Evolutionary conservation across 2,113 vertebrate species (phyloP), one percentile per base, ranked within the genome.

Genomic region (Barbus barbus): DNA sequence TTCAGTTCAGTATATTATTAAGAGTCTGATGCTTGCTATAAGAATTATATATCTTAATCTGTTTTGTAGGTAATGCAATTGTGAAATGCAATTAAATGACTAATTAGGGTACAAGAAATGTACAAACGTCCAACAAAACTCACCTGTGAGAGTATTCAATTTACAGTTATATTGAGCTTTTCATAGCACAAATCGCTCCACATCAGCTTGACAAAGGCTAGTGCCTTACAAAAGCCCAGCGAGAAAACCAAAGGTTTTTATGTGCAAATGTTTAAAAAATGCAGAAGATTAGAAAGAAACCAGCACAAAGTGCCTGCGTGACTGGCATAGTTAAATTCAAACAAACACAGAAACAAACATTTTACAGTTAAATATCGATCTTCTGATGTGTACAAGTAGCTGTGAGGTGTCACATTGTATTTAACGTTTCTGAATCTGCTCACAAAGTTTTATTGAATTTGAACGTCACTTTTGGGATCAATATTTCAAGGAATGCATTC

Each of bases 371-470:
- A 2, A 36, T 11, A 67, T 9, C 13, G 0, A 22, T 71, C 69
- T 14, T 63, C 26, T 24, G 24, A 28, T 28, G n/a, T 28, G 60
- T 63, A 6, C 26, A 5, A 6, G 22, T 44, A 3, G 11, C 36
- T n/a, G 69, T 3, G 33, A 38, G 22, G 69, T 72, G 69, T 44
- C 38, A 72, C 38, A 9, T 3, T 24, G 22, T 14, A 3, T 72
- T 44, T 44, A 24, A n/a, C 5, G 36, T 44, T 33, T 33, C 4
- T 33, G 4, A 33, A 33, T 24, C 38, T 44, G 9, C 65, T 4
- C n/a, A 67, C 65, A 73, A 73, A 24, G 38, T 36, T 36, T 24
- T 44, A 72, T 44, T 72, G 69, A 24, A 72, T 72, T n/a, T 24
- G 22, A 16, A 41, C 12, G 1, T 69, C 18, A 11, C 36, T 5